Percentiles rank a stretch among this genome's conserved stretches.
phyloP scores from a whole-genome alignment of 1,140 invertebrate species.

The Melitaea cinxia region DNA sequence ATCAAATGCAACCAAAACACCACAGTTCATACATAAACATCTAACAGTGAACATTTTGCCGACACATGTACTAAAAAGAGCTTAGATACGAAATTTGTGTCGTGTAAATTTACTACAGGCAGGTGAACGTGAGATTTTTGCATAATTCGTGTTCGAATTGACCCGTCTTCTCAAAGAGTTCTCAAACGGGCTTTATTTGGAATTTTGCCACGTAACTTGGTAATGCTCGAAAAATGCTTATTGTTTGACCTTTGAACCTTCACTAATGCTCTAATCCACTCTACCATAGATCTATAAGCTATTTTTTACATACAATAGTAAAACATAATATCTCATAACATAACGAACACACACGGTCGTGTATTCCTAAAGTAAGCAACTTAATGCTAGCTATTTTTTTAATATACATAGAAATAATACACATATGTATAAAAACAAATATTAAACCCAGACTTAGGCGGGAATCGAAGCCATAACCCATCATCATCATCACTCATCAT shows the following conservation, averaged over 20 bases:
- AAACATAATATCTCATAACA: no score
- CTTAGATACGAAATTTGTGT: constrained; percentile 4
- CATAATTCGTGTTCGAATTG: constrained; percentile 16
- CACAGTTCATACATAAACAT: constrained; percentile 2
- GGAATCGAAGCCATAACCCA: no score
- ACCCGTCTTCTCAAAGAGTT: constrained; percentile 11
- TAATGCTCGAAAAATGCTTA: constrained; percentile 11
- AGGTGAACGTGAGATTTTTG: constrained; percentile 14
- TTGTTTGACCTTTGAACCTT: background rate
- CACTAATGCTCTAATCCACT: background rate
- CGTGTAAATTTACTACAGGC: constrained; percentile 7
- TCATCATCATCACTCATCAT: no score
- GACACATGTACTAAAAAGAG: constrained; percentile 25
- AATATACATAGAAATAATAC: no score
- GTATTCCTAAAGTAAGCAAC: no score
- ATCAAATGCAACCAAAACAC: background rate
- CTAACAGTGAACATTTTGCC: constrained; percentile 11
- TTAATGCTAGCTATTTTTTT: no score
- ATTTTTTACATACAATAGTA: no score
- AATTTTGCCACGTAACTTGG: constrained; percentile 8
- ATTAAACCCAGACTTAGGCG: no score
- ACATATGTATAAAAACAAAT: no score
- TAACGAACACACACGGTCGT: no score
- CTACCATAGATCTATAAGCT: background rate
- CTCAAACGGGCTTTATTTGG: constrained; percentile 14